Evolutionary conservation across 2,888 invertebrate species (phyloP).

Genomic region (Tipula confusa): DNA sequence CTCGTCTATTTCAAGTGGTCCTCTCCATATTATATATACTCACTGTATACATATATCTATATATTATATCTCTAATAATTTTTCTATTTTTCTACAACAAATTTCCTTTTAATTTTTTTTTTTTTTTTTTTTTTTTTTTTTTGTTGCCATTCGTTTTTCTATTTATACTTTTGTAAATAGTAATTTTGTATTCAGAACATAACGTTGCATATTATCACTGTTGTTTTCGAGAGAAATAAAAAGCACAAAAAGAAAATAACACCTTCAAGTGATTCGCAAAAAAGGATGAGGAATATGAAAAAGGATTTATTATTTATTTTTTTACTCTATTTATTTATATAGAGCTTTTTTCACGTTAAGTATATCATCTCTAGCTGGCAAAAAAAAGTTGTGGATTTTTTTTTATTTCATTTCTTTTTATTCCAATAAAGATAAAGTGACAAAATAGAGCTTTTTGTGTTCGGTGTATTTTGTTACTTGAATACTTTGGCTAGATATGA

Average conservation of each 20-base stretch:
- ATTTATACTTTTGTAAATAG: slow-evolving; percentile 9
- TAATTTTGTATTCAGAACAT: slow-evolving; percentile 29
- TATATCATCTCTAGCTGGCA: neutral
- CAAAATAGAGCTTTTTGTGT: slow-evolving; percentile 7
- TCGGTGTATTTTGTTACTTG: neutral
- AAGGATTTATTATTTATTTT: slow-evolving; percentile 3
- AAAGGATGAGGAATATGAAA: slow-evolving; percentile 20
- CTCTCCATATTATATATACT: neutral
- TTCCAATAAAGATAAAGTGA: neutral
- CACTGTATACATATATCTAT: too few relatives aligned
- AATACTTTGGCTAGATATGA: neutral
- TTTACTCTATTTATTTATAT: slow-evolving; percentile 3
- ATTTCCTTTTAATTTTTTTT: slow-evolving; percentile 12
- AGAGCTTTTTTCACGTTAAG: slow-evolving; percentile 25
- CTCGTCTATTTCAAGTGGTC: slow-evolving; percentile 3
- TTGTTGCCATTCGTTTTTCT: neutral
- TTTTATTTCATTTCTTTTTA: neutral
- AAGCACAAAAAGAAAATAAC: neutral
- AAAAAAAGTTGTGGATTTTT: neutral
- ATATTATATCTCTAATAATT: neutral
- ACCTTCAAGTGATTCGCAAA: neutral
- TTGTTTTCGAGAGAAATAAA: neutral
- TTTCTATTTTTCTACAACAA: neutral
- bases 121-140: too few relatives aligned
- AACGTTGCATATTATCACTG: slow-evolving; percentile 28